Evolutionary conservation across 2,888 invertebrate species (phyloP), one percentile per base, ranked within the genome.

Genomic region (Diaperis boleti): DNA sequence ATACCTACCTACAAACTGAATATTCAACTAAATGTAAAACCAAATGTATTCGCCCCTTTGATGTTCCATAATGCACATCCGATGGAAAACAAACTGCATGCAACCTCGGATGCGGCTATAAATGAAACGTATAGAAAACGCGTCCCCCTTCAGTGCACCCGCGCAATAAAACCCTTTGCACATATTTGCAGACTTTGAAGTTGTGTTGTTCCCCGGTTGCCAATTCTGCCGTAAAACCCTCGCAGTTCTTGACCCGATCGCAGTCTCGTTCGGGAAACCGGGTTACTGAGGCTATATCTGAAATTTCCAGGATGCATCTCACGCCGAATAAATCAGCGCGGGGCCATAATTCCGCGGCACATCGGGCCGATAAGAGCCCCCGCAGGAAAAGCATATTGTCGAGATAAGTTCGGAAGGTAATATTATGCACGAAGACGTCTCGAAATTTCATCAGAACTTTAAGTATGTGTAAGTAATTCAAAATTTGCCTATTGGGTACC

Each of bases 391-490:
- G 33, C 47, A 47, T 47, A 31, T 47, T 47, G 49, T 33, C 26
- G 29, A 49, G 49, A 49, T 49, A 49, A 49, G 15, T 49, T 15
- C 33, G 29, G 33, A 49, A 17, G 49, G 35, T 49, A 49, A 49
- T 49, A 31, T 35, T 18, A 49, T 31, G 33, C 49, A 49, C 33
- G 49, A 49, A 35, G 49, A 49, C 33, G 29, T 8, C 41, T 15
- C 10, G 20, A 37, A 54, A 54, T 54, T 41, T 54, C 41, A 54
- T 54, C 54, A 54, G 42, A 54, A 54, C 54, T 49, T 49, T 18
- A 45, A 45, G 26, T 45, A 45, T 54, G 29, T 54, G 54, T 54
- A 17, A 41, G 54, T 41, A 54, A 54, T 54, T 42, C 42, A 54
- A 54, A 54, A 54, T 54, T 54, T 41, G 54, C 54, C 4, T 29